Base-by-base conservation (phyloP, 2,113 vertebrate species). In the Jaculus jaculus region DNA sequence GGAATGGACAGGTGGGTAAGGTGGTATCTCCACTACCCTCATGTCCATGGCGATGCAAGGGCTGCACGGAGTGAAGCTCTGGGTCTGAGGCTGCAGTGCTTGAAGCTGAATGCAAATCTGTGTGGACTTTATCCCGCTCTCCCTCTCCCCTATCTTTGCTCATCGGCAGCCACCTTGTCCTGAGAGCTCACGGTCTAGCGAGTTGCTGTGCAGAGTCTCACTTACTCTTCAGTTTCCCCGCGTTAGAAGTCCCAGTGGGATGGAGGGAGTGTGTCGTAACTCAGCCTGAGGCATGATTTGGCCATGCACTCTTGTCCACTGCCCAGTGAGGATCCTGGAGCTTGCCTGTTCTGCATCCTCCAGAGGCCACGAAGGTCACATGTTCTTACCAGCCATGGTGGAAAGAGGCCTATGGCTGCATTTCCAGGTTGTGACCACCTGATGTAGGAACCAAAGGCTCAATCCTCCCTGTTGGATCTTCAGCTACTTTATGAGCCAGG, bases 321-420 rank as follows among this genome's bases (percentile, higher is more conserved):
- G 47, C 7, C 3, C 20, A 32, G 32, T 30, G 4, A 15, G 2
- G 0, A 2, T 47, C 34, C n/a, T 39, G 16, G 30, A 68, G n/a
- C 47, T 8, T 20, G 30, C 47, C 47, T 7, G 13, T 34, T 13
- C 3, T 21, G 18, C 17, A 26, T 37, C 20, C 24, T 54, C 10
- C 17, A 7, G 28, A 87, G 81, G 26, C 32, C 0, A 23, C 37
- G 12, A 2, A 87, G 16, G 23, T 30, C 63, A 8, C 9, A 10
- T 10, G 9, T 66, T 34, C 28, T 81, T 10, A 34, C 58, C 20
- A 7, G 37, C 71, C 2, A 1, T 6, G 6, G 18, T 1, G 7
- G 32, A 20, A 13, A 61, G 8, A 37, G 10, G 17, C 6, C 1
- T 9, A 26, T 24, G 2, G n/a, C 13, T 32, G 0, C 5, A 0